phyloP scores from a whole-genome alignment of 35 echinoderm and acorn worm genomes.

The Apostichopus parvimensis region DNA sequence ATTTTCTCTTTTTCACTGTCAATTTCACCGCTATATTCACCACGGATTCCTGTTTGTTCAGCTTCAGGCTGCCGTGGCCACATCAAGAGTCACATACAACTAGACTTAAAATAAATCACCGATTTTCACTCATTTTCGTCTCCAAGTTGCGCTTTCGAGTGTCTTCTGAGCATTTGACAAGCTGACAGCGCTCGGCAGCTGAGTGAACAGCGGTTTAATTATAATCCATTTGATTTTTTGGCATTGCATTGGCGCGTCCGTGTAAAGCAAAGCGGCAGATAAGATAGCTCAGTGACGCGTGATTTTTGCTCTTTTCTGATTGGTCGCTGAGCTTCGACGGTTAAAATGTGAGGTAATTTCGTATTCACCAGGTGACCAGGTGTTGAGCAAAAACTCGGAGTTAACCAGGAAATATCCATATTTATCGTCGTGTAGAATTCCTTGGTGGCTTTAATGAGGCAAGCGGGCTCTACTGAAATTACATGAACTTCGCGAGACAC shows the following conservation, averaged over 20 bases:
- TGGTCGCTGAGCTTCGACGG: conserved; percentile 35
- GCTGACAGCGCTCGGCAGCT: conserved; percentile 51
- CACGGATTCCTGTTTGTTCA: conserved; percentile 50
- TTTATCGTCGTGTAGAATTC: conserved; percentile 53
- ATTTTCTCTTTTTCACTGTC: conserved; percentile 16
- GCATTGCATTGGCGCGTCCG: background rate
- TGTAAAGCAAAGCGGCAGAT: conserved; percentile 32
- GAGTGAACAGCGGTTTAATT: conserved; percentile 49
- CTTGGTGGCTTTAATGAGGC: conserved; percentile 56
- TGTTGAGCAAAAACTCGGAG: conserved; percentile 55
- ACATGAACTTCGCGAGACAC: background rate
- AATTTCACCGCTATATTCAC: conserved; percentile 20
- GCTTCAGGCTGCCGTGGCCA: conserved; percentile 48
- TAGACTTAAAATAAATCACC: conserved; percentile 57
- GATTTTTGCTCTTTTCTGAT: conserved; percentile 54
- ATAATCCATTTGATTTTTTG: conserved; percentile 61
- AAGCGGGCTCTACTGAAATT: conserved; percentile 21
- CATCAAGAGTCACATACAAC: conserved; percentile 53
- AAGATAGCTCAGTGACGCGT: conserved; percentile 47
- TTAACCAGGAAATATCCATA: conserved; percentile 61
- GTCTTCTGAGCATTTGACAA: conserved; percentile 39
- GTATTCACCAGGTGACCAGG: conserved; percentile 59
- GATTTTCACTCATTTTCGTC: conserved; percentile 52
- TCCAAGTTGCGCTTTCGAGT: conserved; percentile 35
- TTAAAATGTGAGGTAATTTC: conserved; percentile 48